Evolutionary conservation across 2,888 invertebrate species (phyloP), one percentile per base, ranked within the genome.

Genomic region (Drosophila multiciliata): DNA sequence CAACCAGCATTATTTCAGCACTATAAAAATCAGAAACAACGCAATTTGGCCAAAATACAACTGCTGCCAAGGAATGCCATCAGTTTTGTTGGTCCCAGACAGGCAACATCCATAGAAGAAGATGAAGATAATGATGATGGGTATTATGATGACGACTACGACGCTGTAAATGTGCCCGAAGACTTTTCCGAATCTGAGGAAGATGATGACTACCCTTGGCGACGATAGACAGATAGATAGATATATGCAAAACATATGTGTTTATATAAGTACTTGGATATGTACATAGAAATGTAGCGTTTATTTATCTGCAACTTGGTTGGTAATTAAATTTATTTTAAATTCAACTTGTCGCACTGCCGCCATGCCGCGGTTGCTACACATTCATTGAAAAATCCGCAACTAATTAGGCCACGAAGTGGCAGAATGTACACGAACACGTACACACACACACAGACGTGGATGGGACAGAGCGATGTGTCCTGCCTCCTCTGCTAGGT

Each of bases 301-400:
- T 87, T 82, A 82, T 78, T 82, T 78, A 77, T 79, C 77, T 70
- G 75, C 78, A 80, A 76, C 73, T 66, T 70, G 75, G 67, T 59
- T 84, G 73, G 82, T 87, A 84, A 84, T 85, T 85, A 82, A 87
- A 85, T 85, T 78, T 84, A 68, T 75, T 78, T 82, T 72, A 69
- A 83, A 87, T 87, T 83, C 80, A 83, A 82, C 66, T 78, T 87
- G 85, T 66, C 87, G 87, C 87, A 85, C 53, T 74, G 75, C 35
- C 64, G 55, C 72, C 61, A 61, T 67, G 48, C 60, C n/a, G 50
- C 50, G 53, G 29, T 17, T 72, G 68, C 64, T 42, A 65, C 67
- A 68, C 40, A 74, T 82, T 82, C 82, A 85, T 73, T 84, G 78
- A 87, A 87, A 87, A 85, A 82, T 82, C 82, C 88, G 75, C 88